Base-by-base conservation (phyloP, 2,113 vertebrate genomes). In the Erythrolamprus reginae region DNA sequence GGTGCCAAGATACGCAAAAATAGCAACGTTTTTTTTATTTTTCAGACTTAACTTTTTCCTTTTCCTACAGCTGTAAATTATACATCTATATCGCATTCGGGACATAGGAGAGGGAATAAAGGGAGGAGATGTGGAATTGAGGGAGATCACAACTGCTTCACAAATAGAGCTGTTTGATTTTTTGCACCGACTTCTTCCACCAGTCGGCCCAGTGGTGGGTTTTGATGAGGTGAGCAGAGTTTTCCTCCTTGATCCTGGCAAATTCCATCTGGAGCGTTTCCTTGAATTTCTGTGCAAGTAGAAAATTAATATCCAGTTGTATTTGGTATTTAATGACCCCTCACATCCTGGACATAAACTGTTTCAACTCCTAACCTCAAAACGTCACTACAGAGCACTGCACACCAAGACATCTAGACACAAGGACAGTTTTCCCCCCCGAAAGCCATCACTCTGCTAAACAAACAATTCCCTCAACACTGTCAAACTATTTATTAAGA, bases 121-220 rank as follows among this genome's bases (percentile, higher is more conserved):
- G 23, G 5, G 45, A 42, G 26, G 83, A 85, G 58, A 56, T 38
- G 23, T 12, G 53, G 9, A 5, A 5, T 23, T 19, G 1, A 0
- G 42, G 82, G 51, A 45, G 90, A 4, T 0, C 3, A 83, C 77
- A 0, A 10, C 51, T 65, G 53, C 65, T 24, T 94, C 88, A 96
- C 3, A 12, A 0, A 52, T 97, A 96, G 21, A 96, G 83, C 1
- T 65, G 82, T 38, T 95, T 95, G 61, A 97, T 96, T 91, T 96
- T 97, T 17, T 38, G 88, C 42, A 97, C 1, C 0, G 96, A 96
- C 4, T 53, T 86, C 33, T 90, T 84, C 97, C 96, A 97, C 96
- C 96, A 96, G 0, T 90, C 84, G 26, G 77, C 84, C 97, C 96
- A 97, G 6, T 8, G 91, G 51, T 93, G 93, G 33, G 87, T 6